A percentile compares a stretch with the other conserved stretches of the same genome.
Conservation (phyloP, 2,888 invertebrate species). For the Troglohyphantes excavatus region DNA sequence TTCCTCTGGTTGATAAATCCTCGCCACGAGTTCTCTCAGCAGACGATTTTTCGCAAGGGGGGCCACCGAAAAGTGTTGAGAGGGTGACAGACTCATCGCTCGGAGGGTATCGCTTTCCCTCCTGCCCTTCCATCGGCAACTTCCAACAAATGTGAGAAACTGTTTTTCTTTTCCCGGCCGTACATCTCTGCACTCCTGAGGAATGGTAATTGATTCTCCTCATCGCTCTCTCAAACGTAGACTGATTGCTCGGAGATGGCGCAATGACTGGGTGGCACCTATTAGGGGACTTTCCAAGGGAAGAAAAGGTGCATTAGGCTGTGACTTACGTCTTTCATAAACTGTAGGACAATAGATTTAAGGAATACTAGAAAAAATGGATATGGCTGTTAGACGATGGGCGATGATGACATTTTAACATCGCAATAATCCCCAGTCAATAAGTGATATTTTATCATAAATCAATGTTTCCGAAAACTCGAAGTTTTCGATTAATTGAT, state of each 20-base stretch:
- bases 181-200: neutral
- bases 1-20: neutral
- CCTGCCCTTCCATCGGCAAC: neutral
- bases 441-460: too few species aligned
- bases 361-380: too few species aligned
- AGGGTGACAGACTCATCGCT: neutral
- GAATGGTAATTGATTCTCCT: conserved; percentile 1
- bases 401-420: too few species aligned
- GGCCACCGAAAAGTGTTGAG: neutral
- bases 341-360: too few species aligned
- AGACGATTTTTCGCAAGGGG: conserved; percentile 1
- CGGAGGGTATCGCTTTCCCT: neutral
- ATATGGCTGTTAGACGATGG: too few species aligned
- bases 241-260: neutral
- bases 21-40: neutral
- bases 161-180: neutral
- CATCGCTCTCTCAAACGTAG: conserved; percentile 3
- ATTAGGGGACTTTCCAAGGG: too few species aligned
- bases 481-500: too few species aligned
- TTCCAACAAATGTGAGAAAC: conserved; percentile 9
- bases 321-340: too few species aligned
- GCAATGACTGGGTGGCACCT: neutral
- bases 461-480: too few species aligned
- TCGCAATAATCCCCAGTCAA: too few species aligned
- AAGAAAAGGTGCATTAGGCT: too few species aligned